phyloP scores from a whole-genome alignment of 2,888 invertebrate species.

The Ditylenchus weischeri region DNA sequence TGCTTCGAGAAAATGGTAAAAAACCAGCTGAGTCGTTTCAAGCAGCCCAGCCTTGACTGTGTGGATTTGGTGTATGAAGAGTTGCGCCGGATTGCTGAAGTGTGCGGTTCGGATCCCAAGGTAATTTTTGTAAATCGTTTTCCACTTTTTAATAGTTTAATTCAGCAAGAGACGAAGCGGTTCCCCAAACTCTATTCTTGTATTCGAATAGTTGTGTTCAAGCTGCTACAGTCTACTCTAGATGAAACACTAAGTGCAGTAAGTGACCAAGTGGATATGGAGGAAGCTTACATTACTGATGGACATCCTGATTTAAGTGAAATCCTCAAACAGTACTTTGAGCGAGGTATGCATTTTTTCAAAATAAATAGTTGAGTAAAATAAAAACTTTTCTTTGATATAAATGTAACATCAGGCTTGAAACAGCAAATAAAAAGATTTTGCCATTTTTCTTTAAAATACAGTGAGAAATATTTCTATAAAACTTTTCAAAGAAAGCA shows the following conservation, averaged over 20 bases:
- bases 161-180: slow-evolving; percentile 74
- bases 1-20: slow-evolving; percentile 97
- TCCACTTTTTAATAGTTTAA: background rate
- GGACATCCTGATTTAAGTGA: background rate
- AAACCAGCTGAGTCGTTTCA: slow-evolving; percentile 87
- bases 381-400: no score
- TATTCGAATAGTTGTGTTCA: slow-evolving; percentile 96
- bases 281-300: slow-evolving; percentile 69
- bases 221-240: slow-evolving; percentile 80
- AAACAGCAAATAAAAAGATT: no score
- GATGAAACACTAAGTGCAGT: slow-evolving; percentile 96
- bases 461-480: no score
- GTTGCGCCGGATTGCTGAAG: slow-evolving; percentile 97
- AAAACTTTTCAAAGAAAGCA: no score
- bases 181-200: slow-evolving; percentile 95
- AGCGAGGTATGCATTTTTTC: no score
- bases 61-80: slow-evolving; percentile 97
- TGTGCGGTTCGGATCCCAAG: slow-evolving; percentile 83
- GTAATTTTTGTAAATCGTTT: slow-evolving; percentile 19
- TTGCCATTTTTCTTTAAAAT: no score
- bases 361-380: no score
- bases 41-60: slow-evolving; percentile 88
- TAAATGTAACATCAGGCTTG: no score
- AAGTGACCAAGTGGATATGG: slow-evolving; percentile 92
- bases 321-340: no score